Conservation (phyloP, 2,797 vertebrate species). For the Acrossocheilus wenchowensis region DNA sequence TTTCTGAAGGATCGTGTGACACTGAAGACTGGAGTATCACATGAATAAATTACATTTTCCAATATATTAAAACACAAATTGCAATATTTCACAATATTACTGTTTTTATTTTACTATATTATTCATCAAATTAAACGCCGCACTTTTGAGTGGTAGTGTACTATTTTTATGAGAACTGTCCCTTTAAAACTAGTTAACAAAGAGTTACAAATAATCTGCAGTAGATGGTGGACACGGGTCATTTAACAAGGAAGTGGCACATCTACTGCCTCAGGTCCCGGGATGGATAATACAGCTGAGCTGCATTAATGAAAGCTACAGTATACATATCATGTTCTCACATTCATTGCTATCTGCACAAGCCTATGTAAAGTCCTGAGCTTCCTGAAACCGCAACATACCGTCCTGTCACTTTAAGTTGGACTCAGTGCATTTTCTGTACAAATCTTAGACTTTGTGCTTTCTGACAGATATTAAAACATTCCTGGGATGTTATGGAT, state of each 20-base stretch:
- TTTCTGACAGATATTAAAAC: slow-evolving; percentile 74
- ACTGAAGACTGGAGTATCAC: background rate
- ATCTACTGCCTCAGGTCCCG: slow-evolving; percentile 1
- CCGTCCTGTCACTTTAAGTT: slow-evolving; percentile 33
- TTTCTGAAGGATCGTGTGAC: background rate
- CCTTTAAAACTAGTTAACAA: background rate
- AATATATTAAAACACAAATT: background rate
- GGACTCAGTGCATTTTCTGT: slow-evolving; percentile 10
- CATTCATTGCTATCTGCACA: slow-evolving; percentile 4
- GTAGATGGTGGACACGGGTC: slow-evolving; percentile 22
- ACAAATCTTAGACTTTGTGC: slow-evolving; percentile 47
- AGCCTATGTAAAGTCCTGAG: background rate
- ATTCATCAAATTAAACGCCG: background rate
- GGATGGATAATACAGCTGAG: background rate
- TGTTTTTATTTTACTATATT: background rate
- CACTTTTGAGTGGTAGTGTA: background rate
- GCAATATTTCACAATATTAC: background rate
- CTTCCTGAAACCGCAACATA: slow-evolving; percentile 35
- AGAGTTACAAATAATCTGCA: slow-evolving; percentile 16
- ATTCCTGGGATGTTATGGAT: slow-evolving; percentile 75
- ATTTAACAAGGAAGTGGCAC: slow-evolving; percentile 19
- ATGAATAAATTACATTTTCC: background rate
- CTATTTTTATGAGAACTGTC: background rate
- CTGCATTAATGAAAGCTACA: slow-evolving; percentile 13
- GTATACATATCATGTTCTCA: slow-evolving; percentile 8